phyloP scores from a whole-genome alignment of 2,113 vertebrate genomes.

The Propithecus coquereli region DNA sequence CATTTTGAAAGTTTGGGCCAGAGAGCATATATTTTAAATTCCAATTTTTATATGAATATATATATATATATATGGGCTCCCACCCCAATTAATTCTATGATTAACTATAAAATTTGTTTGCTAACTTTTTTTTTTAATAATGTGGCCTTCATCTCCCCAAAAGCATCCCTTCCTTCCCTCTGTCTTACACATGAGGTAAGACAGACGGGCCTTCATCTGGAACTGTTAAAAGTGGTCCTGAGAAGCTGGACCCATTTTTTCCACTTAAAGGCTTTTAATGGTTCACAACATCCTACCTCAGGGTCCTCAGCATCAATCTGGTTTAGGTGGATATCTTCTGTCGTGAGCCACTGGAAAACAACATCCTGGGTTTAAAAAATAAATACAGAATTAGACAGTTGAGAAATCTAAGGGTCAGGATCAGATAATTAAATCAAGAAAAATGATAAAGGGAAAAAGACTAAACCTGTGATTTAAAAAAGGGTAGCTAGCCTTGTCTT shows the following conservation, averaged over 20 bases:
- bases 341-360: slow-evolving; percentile 96
- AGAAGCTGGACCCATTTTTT: not conserved
- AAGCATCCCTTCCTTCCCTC: not conserved
- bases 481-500: not conserved
- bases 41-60: not conserved
- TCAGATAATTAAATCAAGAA: slow-evolving; percentile 9
- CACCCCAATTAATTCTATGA: not conserved
- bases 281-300: slow-evolving; percentile 84
- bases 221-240: not conserved
- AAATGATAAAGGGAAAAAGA: not conserved
- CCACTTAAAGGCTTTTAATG: not conserved
- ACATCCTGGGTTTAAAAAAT: slow-evolving; percentile 87
- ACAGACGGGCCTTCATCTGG: not conserved
- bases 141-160: not conserved
- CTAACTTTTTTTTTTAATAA: not conserved
- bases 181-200: not conserved
- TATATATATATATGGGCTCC: not conserved
- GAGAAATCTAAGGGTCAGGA: not conserved
- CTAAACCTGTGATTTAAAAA: not conserved
- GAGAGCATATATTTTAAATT: not conserved
- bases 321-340: slow-evolving; percentile 91
- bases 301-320: slow-evolving; percentile 96
- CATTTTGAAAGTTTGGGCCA: not conserved
- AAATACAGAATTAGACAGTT: not conserved
- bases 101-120: not conserved